Conservation (phyloP, 2,797 vertebrate species). For the Loriculus beryllinus region DNA sequence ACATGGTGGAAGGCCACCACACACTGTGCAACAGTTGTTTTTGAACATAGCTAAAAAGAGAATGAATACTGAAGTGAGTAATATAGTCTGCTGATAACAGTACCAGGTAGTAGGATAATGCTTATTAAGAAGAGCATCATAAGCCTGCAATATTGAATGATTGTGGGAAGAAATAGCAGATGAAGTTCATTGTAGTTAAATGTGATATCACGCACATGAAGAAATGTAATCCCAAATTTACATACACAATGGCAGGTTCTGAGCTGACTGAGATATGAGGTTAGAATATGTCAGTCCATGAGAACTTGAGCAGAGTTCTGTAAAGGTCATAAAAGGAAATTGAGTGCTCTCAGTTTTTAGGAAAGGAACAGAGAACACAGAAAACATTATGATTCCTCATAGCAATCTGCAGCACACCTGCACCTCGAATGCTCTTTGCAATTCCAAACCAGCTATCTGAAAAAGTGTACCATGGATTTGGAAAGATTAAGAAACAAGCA, state of each 20-base stretch:
- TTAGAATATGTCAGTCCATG: background rate
- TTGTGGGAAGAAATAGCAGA: background rate
- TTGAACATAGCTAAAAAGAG: background rate
- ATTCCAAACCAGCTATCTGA: background rate
- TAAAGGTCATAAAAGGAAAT: background rate
- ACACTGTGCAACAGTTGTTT: background rate
- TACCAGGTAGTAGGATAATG: background rate
- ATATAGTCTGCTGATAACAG: background rate
- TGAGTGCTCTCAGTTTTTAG: background rate
- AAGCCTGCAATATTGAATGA: background rate
- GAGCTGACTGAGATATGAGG: background rate
- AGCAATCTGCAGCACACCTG: background rate
- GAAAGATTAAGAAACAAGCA: background rate
- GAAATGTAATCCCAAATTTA: background rate
- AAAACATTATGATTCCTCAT: background rate
- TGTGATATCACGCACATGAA: background rate
- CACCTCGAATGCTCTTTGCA: background rate
- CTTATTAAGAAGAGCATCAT: background rate
- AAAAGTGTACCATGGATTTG: background rate
- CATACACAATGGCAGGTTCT: background rate
- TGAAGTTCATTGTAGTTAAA: background rate
- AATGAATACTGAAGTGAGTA: background rate
- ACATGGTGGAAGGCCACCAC: background rate
- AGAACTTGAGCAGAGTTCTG: background rate
- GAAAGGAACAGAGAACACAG: background rate